These are phyloP conservation scores for Lethenteron camtschaticum DNA, from an alignment of 2,113 vertebrate species.

Conservation along the genomic window DNA sequence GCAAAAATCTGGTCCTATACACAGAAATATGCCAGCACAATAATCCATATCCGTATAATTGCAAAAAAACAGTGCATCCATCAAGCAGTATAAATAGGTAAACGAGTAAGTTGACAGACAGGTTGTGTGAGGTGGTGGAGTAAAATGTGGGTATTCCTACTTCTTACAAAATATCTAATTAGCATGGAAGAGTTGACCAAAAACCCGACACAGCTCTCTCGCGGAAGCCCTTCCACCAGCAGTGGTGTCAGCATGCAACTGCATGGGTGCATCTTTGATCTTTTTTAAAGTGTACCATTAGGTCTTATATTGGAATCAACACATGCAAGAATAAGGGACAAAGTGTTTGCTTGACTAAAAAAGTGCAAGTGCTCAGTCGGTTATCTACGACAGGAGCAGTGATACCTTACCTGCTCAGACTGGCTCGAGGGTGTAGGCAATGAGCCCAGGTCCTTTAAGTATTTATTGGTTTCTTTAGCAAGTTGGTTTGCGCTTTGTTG, in stretches of 20 bases:
- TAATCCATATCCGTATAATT: too few relatives aligned
- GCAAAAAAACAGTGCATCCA: too few relatives aligned
- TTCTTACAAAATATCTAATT: too few relatives aligned
- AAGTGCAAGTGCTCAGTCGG: neutral
- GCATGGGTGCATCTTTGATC: neutral
- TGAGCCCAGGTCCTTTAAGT: constrained; percentile 63
- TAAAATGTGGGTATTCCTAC: too few relatives aligned
- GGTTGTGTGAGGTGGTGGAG: too few relatives aligned
- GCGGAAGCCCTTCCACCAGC: too few relatives aligned
- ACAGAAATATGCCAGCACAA: too few relatives aligned
- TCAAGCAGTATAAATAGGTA: too few relatives aligned
- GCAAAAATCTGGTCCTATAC: neutral
- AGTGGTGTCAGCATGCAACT: neutral
- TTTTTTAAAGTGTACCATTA: neutral
- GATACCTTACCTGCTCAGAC: constrained; percentile 34
- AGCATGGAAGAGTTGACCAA: too few relatives aligned
- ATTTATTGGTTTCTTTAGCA: constrained; percentile 79
- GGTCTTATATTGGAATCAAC: neutral
- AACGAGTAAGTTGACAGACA: too few relatives aligned
- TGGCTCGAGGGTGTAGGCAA: constrained; percentile 31
- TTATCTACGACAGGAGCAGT: neutral
- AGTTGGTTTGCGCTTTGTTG: constrained; percentile 68
- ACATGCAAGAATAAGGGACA: neutral
- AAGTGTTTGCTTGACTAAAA: neutral
- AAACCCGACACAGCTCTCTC: too few relatives aligned